Evolutionary conservation across 2,888 invertebrate genomes (phyloP), one percentile per base, ranked within the genome.

Genomic region (Ferdinandea cuprea): DNA sequence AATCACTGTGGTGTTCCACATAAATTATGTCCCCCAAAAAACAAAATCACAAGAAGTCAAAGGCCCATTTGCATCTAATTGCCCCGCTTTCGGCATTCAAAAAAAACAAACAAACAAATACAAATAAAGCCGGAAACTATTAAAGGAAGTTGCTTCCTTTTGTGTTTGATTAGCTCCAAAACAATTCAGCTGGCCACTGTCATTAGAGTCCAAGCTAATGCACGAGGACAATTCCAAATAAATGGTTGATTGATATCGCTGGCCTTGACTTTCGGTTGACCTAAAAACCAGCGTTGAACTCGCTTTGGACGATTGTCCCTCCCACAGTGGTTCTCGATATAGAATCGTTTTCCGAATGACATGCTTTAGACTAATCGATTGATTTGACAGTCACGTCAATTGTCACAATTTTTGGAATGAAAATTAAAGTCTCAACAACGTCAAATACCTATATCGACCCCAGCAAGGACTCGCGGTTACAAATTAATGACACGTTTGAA

Each of bases 181-280:
- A 50, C 44, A 68, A 68, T 9, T 44, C 21, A 54, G n/a, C 35
- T 4, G 30, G 2, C 13, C 13, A 37, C 30, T 8, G 52, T 40
- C 72, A 72, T 72, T 72, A 66, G 42, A 42, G 50, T 15, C n/a
- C 19, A 19, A n/a, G n/a, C 50, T 15, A 35, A 30, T 4, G 9
- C 37, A 25, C 19, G 37, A 17, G 69, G 69, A 46, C 79, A 56
- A 63, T 69, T 80, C 54, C 40, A 48, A 48, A 48, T 74, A 56
- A 74, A 56, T 69, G 48, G 56, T n/a, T 68, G 80, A 74, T 80
- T 37, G 35, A 44, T 65, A 63, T 74, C 74, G 61, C 9, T 58
- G 73, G 72, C 83, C 83, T 83, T 83, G 83, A 83, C 83, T 83
- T 83, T 78, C 37, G 50, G 56, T 58, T 83, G 83, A 68, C 83